Conservation (phyloP, 1,140 invertebrate genomes). For the Cydia splendana region DNA sequence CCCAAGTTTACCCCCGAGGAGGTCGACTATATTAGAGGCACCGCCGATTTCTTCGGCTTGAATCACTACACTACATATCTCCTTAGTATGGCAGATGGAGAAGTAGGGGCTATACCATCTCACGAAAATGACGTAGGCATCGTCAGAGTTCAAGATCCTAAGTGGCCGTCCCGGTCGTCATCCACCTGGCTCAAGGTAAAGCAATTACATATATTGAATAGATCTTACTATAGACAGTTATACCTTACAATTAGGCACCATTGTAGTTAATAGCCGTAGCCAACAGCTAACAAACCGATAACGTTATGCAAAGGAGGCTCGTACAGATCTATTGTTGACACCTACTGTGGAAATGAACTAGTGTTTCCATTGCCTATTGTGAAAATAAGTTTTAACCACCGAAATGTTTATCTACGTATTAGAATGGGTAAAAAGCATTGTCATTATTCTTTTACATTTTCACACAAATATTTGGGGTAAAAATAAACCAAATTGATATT, state of each 20-base stretch:
- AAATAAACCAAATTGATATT: too few relatives aligned
- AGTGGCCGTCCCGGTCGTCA: conserved; percentile 76
- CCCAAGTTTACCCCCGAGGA: conserved; percentile 83
- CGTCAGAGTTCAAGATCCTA: conserved; percentile 69
- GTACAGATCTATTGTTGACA: background rate
- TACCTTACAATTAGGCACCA: background rate
- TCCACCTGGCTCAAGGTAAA: conserved; percentile 77
- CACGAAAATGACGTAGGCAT: conserved; percentile 78
- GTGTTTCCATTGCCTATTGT: background rate
- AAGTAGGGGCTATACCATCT: conserved; percentile 69
- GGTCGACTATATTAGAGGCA: conserved; percentile 78
- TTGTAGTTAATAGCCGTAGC: conserved; percentile 1
- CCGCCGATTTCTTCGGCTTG: conserved; percentile 82
- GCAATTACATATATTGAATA: background rate
- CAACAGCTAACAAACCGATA: background rate
- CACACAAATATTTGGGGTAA: too few relatives aligned
- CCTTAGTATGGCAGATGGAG: conserved; percentile 66
- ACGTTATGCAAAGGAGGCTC: background rate
- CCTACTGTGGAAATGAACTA: background rate
- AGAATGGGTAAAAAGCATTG: too few relatives aligned
- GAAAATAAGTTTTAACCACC: background rate
- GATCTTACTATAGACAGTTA: background rate
- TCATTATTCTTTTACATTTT: too few relatives aligned
- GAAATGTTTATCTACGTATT: too few relatives aligned
- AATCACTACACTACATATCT: conserved; percentile 83